A percentile compares a stretch with the other conserved stretches of the same genome.
These are phyloP conservation scores for Belonocnema kinseyi DNA, from an alignment of 1,140 invertebrate species.

Conservation along the genomic window DNA sequence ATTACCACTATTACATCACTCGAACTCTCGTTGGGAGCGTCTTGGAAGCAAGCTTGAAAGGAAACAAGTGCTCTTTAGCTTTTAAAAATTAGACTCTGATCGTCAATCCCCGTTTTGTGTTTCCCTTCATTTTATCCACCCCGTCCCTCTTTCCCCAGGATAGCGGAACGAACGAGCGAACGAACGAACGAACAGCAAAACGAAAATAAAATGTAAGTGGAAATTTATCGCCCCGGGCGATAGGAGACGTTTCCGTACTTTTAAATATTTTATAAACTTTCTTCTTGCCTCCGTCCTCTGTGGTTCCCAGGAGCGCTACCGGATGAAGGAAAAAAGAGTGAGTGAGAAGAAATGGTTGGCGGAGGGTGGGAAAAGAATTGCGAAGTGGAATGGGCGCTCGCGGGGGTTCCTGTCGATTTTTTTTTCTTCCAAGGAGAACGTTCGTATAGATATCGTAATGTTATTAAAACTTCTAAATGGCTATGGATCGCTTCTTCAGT, in stretches of 20 bases:
- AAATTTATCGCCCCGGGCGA: conserved; percentile 75
- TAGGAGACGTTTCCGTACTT: conserved; percentile 76
- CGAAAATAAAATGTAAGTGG: conserved; percentile 77
- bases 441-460: conserved; percentile 71
- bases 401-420: conserved; percentile 69
- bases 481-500: conserved; percentile 67
- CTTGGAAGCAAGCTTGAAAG: conserved; percentile 17
- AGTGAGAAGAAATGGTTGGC: conserved; percentile 38
- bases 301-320: conserved; percentile 59
- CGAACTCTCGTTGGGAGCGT: not conserved
- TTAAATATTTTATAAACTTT: conserved; percentile 77
- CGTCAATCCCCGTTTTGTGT: conserved; percentile 30
- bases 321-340: conserved; percentile 49
- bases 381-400: conserved; percentile 61
- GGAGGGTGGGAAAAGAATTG: conserved; percentile 58
- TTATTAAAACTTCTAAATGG: conserved; percentile 75
- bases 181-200: conserved; percentile 58
- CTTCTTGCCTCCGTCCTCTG: conserved; percentile 63
- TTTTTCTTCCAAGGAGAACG: conserved; percentile 53
- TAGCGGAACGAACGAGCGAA: conserved; percentile 25
- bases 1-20: conserved; percentile 23
- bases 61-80: conserved; percentile 31
- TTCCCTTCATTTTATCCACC: conserved; percentile 15
- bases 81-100: conserved; percentile 32
- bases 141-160: not conserved